Evolutionary conservation across 2,888 invertebrate species (phyloP).

Genomic region (Glaucopsyche alexis): DNA sequence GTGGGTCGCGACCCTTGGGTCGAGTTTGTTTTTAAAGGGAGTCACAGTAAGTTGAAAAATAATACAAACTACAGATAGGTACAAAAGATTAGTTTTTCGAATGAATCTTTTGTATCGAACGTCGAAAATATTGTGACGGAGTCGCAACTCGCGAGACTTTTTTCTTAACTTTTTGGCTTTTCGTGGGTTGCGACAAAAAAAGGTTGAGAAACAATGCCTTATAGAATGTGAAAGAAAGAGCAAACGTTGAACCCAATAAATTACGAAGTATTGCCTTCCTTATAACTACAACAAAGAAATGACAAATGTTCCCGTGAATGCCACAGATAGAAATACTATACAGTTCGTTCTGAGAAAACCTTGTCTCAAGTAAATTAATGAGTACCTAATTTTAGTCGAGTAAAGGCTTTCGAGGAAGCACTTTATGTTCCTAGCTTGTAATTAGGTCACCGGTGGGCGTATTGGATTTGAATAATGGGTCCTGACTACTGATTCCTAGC

Average conservation of each 20-base stretch:
- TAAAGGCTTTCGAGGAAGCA: background rate
- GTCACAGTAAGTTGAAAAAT: too few relatives aligned
- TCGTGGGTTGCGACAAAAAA: too few relatives aligned
- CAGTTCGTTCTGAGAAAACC: background rate
- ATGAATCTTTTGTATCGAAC: too few relatives aligned
- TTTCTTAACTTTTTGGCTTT: too few relatives aligned
- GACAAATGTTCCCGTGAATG: background rate
- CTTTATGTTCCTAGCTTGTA: background rate
- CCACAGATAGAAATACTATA: background rate
- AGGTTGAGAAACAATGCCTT: too few relatives aligned
- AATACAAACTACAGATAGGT: too few relatives aligned
- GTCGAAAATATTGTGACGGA: too few relatives aligned
- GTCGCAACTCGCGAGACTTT: too few relatives aligned
- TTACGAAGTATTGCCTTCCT: background rate
- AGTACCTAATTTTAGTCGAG: constrained; percentile 1
- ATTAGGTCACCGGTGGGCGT: constrained; percentile 12
- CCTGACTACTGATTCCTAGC: background rate
- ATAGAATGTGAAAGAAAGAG: background rate
- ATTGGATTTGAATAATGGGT: background rate
- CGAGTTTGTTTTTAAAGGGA: too few relatives aligned
- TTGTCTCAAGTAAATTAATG: background rate
- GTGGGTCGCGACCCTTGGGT: too few relatives aligned
- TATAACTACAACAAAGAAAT: background rate
- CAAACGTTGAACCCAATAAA: constrained; percentile 7
- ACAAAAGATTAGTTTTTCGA: too few relatives aligned